Percentiles rank a stretch among this genome's conserved stretches.
Evolutionary conservation across 2,113 vertebrate genomes (phyloP).

Genomic region (Myxocyprinus asiaticus): DNA sequence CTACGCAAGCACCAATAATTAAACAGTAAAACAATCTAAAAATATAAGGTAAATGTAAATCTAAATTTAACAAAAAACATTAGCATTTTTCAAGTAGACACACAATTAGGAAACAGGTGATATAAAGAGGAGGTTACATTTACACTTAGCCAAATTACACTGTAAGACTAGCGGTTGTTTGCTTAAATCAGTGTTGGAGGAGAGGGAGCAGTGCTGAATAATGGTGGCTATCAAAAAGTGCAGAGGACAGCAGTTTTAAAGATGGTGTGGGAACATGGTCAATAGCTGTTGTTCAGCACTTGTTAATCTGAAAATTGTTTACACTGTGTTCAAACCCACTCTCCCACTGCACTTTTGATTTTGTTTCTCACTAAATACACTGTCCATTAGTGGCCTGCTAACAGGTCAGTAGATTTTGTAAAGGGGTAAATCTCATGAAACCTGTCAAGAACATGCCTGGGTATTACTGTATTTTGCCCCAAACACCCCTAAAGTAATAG

Average conservation of each 20-base stretch:
- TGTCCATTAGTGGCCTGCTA: background rate
- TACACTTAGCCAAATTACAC: conserved; percentile 50
- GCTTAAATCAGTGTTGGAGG: conserved; percentile 54
- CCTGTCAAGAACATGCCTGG: too few relatives aligned
- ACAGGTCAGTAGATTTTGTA: conserved; percentile 5
- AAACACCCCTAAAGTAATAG: too few relatives aligned
- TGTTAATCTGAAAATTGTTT: conserved; percentile 4
- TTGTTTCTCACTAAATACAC: too few relatives aligned
- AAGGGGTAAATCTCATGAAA: background rate
- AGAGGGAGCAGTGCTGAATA: conserved; percentile 52
- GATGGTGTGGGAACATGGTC: conserved; percentile 54
- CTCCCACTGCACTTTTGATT: background rate
- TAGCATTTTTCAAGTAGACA: background rate
- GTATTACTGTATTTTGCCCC: too few relatives aligned
- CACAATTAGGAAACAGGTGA: conserved; percentile 31
- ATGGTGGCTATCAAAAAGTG: conserved; percentile 49
- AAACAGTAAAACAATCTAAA: too few relatives aligned
- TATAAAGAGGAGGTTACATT: conserved; percentile 41
- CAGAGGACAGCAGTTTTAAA: conserved; percentile 43
- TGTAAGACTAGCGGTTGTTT: conserved; percentile 53
- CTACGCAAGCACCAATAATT: too few relatives aligned
- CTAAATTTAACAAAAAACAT: background rate
- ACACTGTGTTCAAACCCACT: background rate
- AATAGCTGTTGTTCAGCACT: conserved; percentile 46
- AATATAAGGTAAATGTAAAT: too few relatives aligned